These are phyloP conservation scores for Phalera bucephala DNA, from an alignment of 2,888 invertebrate species.

Conservation along the genomic window DNA sequence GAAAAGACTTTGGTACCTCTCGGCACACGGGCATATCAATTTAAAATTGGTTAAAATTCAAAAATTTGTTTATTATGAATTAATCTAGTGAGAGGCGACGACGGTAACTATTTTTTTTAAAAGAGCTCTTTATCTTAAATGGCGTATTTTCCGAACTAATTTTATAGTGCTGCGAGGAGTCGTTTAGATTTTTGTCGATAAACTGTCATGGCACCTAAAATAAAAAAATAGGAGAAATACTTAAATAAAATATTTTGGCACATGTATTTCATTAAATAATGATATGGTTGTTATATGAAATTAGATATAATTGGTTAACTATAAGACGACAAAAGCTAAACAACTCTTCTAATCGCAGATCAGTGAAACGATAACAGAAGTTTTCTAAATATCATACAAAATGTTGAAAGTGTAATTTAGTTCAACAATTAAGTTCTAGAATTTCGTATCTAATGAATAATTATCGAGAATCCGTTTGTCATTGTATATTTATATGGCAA, in stretches of 20 bases:
- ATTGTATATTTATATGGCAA: too few relatives aligned
- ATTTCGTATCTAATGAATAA: too few relatives aligned
- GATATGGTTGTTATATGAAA: conserved; percentile 3
- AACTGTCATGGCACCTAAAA: conserved; percentile 32
- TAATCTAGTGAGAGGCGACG: conserved; percentile 58
- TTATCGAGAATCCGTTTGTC: too few relatives aligned
- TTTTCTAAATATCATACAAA: conserved; percentile 12
- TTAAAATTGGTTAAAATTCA: conserved; percentile 59
- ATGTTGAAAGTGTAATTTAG: too few relatives aligned
- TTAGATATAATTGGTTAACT: not conserved
- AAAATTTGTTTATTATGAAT: conserved; percentile 48
- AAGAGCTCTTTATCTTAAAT: too few relatives aligned
- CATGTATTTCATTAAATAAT: conserved; percentile 13
- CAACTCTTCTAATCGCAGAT: conserved; percentile 40
- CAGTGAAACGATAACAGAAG: conserved; percentile 55
- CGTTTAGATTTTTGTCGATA: too few relatives aligned
- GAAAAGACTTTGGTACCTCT: conserved; percentile 30
- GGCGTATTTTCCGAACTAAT: too few relatives aligned
- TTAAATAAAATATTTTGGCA: conserved; percentile 1
- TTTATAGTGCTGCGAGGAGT: too few relatives aligned
- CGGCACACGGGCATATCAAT: conserved; percentile 42
- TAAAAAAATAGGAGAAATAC: conserved; percentile 37
- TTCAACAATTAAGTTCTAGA: too few relatives aligned
- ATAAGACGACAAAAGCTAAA: conserved; percentile 6
- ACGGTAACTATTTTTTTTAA: too few relatives aligned